Conservation (phyloP, 1,140 invertebrate species). For the Drosophila asahinai region DNA sequence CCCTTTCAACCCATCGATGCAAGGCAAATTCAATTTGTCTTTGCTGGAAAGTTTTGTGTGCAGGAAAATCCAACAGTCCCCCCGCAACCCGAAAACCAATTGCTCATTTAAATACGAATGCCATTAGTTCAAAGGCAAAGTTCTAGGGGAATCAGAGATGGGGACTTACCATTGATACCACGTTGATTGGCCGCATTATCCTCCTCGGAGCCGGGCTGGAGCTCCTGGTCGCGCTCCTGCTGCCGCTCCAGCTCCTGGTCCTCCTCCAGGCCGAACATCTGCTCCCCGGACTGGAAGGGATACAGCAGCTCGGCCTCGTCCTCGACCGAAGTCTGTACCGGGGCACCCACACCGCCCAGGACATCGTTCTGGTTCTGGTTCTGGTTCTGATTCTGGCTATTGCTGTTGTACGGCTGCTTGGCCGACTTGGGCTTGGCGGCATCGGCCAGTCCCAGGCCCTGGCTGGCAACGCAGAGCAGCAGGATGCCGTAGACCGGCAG, state of each 20-base stretch:
- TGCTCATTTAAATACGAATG: conserved; percentile 72
- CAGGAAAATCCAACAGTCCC: not conserved
- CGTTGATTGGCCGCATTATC: conserved; percentile 73
- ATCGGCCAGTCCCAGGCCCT: conserved; percentile 54
- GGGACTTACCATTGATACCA: conserved; percentile 76
- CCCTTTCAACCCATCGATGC: conserved; percentile 34
- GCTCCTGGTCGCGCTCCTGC: conserved; percentile 46
- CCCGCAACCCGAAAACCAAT: conserved; percentile 1
- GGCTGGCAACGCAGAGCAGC: conserved; percentile 60
- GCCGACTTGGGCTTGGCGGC: conserved; percentile 78
- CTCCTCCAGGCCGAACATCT: conserved; percentile 74
- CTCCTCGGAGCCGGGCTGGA: conserved; percentile 58
- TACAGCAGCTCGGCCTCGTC: conserved; percentile 76
- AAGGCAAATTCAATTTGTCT: conserved; percentile 60
- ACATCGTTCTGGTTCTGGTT: conserved; percentile 71
- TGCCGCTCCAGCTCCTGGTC: conserved; percentile 49
- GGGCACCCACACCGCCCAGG: conserved; percentile 55
- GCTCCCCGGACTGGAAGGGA: conserved; percentile 69
- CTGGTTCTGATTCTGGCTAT: conserved; percentile 33
- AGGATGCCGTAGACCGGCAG: conserved; percentile 54
- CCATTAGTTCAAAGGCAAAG: conserved; percentile 66
- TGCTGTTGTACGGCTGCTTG: conserved; percentile 64
- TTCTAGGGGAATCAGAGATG: conserved; percentile 28
- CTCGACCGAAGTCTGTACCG: conserved; percentile 78
- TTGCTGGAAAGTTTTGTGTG: conserved; percentile 30